These are phyloP conservation scores for Saturnia pavonia DNA, from an alignment of 2,888 invertebrate species.

Conservation along the genomic window DNA sequence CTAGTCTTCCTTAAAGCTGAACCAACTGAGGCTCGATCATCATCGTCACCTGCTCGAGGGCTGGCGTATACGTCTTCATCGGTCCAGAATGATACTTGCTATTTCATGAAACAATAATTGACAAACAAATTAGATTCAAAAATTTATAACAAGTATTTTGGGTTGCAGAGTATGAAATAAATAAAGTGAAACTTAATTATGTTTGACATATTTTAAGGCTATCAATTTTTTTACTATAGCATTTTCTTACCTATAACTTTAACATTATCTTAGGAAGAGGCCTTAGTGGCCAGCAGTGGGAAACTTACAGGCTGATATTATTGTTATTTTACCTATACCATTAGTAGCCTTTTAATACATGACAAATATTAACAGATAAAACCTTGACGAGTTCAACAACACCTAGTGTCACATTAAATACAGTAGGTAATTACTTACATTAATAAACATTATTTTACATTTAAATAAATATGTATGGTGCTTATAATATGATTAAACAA, in stretches of 20 bases:
- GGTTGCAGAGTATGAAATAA: background rate
- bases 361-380: too few relatives aligned
- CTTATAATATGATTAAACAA: background rate
- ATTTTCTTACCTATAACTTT: too few relatives aligned
- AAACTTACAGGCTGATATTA: too few relatives aligned
- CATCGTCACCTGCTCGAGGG: slow-evolving; percentile 85
- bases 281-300: too few relatives aligned
- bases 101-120: slow-evolving; percentile 27
- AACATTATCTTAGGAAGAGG: too few relatives aligned
- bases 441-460: background rate
- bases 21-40: slow-evolving; percentile 87
- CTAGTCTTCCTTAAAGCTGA: slow-evolving; percentile 93
- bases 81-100: slow-evolving; percentile 91
- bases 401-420: too few relatives aligned
- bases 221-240: background rate
- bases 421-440: too few relatives aligned
- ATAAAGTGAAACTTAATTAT: background rate
- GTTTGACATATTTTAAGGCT: background rate
- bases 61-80: slow-evolving; percentile 88
- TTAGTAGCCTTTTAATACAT: too few relatives aligned
- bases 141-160: background rate
- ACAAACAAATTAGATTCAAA: background rate
- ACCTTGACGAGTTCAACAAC: too few relatives aligned
- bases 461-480: background rate
- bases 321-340: too few relatives aligned